phyloP scores from a whole-genome alignment of 2,113 vertebrate genomes.

The Coptodon rendalli region DNA sequence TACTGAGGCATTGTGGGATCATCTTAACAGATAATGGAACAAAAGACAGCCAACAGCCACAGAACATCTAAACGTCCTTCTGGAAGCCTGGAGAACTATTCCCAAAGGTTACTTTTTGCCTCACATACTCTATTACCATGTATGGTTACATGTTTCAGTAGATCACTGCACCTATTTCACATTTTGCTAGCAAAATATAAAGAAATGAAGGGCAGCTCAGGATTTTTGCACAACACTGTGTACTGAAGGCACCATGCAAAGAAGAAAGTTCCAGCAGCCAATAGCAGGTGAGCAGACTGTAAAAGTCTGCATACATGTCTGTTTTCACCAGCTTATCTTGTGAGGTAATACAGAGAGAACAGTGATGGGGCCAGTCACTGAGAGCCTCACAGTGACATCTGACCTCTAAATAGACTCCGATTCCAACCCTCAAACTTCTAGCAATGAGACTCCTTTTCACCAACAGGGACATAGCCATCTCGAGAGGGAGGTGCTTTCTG shows the following conservation, averaged over 20 bases:
- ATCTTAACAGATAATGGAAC: neutral
- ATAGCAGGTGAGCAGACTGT: neutral
- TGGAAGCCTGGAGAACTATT: neutral
- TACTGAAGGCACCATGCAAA: neutral
- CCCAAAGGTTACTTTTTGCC: neutral
- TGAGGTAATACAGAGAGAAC: constrained; percentile 40
- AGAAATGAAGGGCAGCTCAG: neutral
- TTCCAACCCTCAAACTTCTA: constrained; percentile 28
- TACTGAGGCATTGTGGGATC: neutral
- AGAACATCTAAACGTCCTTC: neutral
- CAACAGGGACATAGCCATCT: constrained; percentile 63
- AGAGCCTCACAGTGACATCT: constrained; percentile 3
- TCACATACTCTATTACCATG: neutral
- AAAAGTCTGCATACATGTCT: neutral
- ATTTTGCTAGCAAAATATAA: neutral
- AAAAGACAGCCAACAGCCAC: neutral
- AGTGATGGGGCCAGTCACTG: neutral
- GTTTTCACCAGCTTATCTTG: neutral
- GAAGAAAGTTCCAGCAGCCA: constrained; percentile 7
- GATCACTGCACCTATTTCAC: neutral
- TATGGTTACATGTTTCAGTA: neutral
- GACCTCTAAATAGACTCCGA: neutral
- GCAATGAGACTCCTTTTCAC: constrained; percentile 70
- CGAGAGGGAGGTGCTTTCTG: constrained; percentile 46
- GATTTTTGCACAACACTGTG: neutral